These are phyloP conservation scores for Acrocephalus scirpaceus DNA, from an alignment of 2,797 vertebrate genomes.

Conservation along the genomic window DNA sequence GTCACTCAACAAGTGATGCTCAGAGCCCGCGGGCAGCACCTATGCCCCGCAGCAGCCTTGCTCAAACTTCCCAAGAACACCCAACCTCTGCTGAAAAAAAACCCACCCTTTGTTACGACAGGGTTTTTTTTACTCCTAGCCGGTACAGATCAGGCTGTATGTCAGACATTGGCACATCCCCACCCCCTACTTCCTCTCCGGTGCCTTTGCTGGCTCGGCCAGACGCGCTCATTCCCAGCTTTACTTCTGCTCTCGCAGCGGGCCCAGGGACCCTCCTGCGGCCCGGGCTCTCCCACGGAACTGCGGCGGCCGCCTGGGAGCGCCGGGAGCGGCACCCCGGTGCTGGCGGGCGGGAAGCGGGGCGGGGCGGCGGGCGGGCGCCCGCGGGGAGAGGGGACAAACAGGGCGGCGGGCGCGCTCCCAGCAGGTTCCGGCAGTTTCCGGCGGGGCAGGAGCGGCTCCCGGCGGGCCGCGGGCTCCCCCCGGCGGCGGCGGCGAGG, in stretches of 20 bases:
- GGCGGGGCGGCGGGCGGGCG: neutral
- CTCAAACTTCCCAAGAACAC: too few species aligned
- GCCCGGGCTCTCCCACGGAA: rapidly evolving
- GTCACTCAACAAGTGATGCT: neutral
- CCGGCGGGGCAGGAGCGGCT: too few species aligned
- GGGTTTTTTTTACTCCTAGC: neutral
- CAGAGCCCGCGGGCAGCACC: too few species aligned
- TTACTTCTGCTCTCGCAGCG: neutral
- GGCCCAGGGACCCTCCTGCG: rapidly evolving
- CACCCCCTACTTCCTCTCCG: neutral
- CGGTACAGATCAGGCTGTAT: neutral
- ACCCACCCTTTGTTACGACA: neutral
- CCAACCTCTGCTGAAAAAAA: too few species aligned
- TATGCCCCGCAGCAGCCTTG: neutral
- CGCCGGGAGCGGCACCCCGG: neutral
- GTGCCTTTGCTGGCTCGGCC: neutral
- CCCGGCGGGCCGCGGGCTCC: neutral
- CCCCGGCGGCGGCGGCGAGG: neutral
- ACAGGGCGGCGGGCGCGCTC: rapidly evolving
- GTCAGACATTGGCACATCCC: neutral
- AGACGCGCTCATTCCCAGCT: rapidly evolving
- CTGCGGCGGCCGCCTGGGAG: neutral
- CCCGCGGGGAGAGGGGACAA: too few species aligned
- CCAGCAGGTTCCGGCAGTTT: neutral
- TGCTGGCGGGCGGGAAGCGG: neutral